A percentile compares a stretch with the other conserved stretches of the same genome.
Conservation (phyloP, 2,797 vertebrate genomes). For the Diglossa cyanea region DNA sequence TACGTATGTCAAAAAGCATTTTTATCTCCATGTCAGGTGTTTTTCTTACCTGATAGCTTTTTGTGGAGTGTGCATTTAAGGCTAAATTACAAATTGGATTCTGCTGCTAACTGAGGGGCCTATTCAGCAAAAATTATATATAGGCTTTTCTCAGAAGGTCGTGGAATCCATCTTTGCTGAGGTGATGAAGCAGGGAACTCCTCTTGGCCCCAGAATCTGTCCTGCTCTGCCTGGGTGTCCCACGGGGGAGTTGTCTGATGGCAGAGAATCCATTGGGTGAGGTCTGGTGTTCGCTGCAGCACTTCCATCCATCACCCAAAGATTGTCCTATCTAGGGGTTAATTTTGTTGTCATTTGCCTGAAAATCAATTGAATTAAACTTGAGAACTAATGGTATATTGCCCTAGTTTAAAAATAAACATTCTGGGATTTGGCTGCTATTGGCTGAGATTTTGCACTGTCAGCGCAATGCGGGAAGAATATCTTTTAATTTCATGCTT, state of each 20-base stretch:
- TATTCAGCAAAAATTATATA: slow-evolving; percentile 68
- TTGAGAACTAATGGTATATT: slow-evolving; percentile 39
- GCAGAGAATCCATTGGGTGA: background rate
- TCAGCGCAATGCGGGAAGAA: background rate
- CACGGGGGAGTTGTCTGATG: background rate
- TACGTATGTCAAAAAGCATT: slow-evolving; percentile 72
- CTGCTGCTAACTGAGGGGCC: slow-evolving; percentile 66
- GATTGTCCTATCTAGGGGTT: background rate
- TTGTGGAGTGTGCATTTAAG: slow-evolving; percentile 71
- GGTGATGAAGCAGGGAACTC: slow-evolving; percentile 44
- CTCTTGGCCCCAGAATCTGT: slow-evolving; percentile 24
- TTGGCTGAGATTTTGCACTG: background rate
- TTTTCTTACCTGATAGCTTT: slow-evolving; percentile 57
- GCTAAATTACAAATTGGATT: slow-evolving; percentile 75
- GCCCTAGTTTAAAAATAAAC: slow-evolving; percentile 51
- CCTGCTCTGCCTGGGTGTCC: background rate
- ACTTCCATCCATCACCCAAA: background rate
- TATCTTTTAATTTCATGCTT: slow-evolving; percentile 45
- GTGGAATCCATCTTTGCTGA: slow-evolving; percentile 33
- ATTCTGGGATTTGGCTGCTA: background rate
- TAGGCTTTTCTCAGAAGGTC: slow-evolving; percentile 57
- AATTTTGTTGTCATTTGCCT: slow-evolving; percentile 34
- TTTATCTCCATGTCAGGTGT: slow-evolving; percentile 63
- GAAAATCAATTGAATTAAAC: slow-evolving; percentile 51
- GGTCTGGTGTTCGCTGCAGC: background rate